Conservation (phyloP, 2,797 vertebrate species). For the Cyprinella venusta region DNA sequence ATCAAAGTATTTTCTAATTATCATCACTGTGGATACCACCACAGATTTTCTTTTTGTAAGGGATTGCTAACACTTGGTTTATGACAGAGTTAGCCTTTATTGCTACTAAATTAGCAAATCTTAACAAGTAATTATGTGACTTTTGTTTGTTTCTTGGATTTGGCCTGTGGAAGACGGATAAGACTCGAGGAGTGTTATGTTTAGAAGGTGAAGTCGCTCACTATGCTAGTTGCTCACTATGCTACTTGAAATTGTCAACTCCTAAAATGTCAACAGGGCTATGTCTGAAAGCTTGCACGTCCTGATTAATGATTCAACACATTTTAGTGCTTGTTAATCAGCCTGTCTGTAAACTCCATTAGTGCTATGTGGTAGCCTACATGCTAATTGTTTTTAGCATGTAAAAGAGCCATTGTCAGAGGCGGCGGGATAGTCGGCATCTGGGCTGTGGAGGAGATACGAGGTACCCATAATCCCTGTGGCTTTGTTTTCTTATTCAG, state of each 20-base stretch:
- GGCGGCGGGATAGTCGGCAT: conserved; percentile 39
- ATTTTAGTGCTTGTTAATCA: conserved; percentile 32
- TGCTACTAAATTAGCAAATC: background rate
- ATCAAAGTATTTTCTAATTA: background rate
- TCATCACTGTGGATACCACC: background rate
- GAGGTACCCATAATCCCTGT: conserved; percentile 54
- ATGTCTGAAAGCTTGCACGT: background rate
- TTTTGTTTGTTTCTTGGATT: background rate
- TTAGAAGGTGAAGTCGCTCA: background rate
- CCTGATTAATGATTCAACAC: background rate
- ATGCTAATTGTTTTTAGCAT: conserved; percentile 37
- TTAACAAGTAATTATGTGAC: background rate
- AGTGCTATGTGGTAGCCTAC: conserved; percentile 9
- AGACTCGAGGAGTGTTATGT: background rate
- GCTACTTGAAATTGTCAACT: conserved; percentile 5
- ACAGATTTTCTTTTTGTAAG: background rate
- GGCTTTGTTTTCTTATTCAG: conserved; percentile 63
- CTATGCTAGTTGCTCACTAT: background rate
- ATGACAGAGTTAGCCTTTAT: background rate
- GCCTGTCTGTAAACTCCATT: conserved; percentile 11
- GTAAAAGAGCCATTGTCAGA: conserved; percentile 52
- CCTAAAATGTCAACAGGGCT: background rate
- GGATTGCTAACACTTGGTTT: background rate
- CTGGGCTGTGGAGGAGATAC: conserved; percentile 44
- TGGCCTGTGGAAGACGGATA: background rate